These are phyloP conservation scores for Acronicta alni DNA, from an alignment of 2,888 invertebrate genomes.

Conservation along the genomic window DNA sequence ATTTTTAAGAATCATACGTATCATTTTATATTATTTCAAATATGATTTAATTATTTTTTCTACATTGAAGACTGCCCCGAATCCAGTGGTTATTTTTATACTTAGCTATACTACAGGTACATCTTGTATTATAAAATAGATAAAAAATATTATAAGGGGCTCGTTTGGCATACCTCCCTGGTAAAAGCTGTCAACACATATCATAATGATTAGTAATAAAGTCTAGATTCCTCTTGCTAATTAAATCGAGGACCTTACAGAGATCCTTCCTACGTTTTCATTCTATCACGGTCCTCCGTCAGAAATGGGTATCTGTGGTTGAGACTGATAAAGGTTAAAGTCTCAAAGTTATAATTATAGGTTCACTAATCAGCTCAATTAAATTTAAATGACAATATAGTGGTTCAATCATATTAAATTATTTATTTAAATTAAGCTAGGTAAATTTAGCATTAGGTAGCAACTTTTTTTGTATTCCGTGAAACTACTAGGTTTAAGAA, in stretches of 20 bases:
- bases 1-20: too few relatives aligned
- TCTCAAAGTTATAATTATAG: neutral
- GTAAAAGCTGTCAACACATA: conserved; percentile 7
- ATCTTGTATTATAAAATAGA: too few relatives aligned
- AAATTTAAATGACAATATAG: conserved; percentile 12
- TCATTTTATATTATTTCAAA: neutral
- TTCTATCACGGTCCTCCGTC: neutral
- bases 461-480: conserved; percentile 11
- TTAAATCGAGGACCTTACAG: too few relatives aligned
- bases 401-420: conserved; percentile 16
- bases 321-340: too few relatives aligned
- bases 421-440: conserved; percentile 17
- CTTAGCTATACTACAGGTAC: neutral
- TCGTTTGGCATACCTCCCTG: neutral
- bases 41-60: neutral
- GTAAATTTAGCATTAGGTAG: too few relatives aligned
- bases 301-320: neutral
- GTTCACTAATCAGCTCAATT: conserved; percentile 34
- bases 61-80: neutral
- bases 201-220: conserved; percentile 8
- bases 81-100: neutral
- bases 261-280: neutral
- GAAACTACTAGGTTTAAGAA: conserved; percentile 26
- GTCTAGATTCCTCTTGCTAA: neutral
- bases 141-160: too few relatives aligned